A percentile compares a stretch with the other conserved stretches of the same genome.
Conservation (phyloP, 2,113 vertebrate species). For the Passer domesticus region DNA sequence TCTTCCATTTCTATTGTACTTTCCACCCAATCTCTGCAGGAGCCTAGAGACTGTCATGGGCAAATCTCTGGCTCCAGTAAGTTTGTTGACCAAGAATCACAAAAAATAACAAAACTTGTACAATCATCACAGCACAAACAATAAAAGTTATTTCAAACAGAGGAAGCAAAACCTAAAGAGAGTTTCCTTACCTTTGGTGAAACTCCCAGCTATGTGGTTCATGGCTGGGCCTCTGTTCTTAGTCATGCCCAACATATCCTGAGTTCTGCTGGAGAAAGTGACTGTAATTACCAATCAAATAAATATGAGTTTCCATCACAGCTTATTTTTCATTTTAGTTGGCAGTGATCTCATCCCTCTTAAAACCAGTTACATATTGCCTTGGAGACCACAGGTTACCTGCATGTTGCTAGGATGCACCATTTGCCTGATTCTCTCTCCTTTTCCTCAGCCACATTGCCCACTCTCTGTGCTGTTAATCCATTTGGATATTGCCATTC, state of each 20-base stretch:
- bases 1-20: neutral
- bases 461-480: neutral
- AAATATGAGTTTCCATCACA: neutral
- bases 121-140: neutral
- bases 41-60: accelerated
- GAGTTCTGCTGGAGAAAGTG: neutral
- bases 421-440: neutral
- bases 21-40: neutral
- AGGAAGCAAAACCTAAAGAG: neutral
- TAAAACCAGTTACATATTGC: slow-evolving; percentile 22
- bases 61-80: neutral
- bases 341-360: neutral
- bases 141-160: neutral
- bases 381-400: slow-evolving; percentile 37
- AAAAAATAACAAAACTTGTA: neutral
- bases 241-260: neutral
- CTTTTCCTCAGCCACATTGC: neutral
- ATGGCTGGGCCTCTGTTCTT: neutral
- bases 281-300: neutral
- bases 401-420: slow-evolving; percentile 38
- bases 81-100: neutral
- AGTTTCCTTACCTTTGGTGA: neutral
- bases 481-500: neutral
- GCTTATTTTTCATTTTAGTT: neutral
- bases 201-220: neutral